Percentiles rank a stretch among this genome's conserved stretches.
Conservation (phyloP, 2,113 vertebrate genomes). For the Crocuta crocuta region DNA sequence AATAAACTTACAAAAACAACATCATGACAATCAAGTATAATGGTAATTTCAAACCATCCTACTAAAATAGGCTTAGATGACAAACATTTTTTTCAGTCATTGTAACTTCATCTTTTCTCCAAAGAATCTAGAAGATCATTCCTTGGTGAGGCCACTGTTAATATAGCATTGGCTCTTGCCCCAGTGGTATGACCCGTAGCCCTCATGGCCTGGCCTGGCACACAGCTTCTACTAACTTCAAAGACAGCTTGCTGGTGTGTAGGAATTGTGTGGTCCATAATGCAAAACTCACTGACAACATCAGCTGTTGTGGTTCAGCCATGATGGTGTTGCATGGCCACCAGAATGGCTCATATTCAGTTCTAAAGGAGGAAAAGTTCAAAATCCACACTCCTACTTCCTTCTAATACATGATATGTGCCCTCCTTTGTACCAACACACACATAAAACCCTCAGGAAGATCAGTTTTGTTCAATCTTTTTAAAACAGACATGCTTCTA, state of each 20-base stretch:
- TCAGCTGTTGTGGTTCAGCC: background rate
- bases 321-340: background rate
- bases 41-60: background rate
- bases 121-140: background rate
- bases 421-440: background rate
- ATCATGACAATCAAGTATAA: background rate
- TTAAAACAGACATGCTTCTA: background rate
- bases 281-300: too few species aligned
- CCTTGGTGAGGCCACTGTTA: background rate
- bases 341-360: rapidly evolving
- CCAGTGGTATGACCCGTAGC: rapidly evolving
- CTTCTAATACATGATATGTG: background rate
- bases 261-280: background rate
- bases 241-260: too few species aligned
- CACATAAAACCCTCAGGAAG: background rate
- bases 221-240: background rate
- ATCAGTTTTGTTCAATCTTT: background rate
- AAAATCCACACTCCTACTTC: background rate
- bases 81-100: background rate
- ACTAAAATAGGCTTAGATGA: background rate
- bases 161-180: background rate
- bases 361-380: background rate
- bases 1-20: background rate
- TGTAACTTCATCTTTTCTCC: background rate
- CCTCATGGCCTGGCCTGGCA: background rate